Conservation (phyloP, 2,888 invertebrate genomes). For the Copidosoma aretas region DNA sequence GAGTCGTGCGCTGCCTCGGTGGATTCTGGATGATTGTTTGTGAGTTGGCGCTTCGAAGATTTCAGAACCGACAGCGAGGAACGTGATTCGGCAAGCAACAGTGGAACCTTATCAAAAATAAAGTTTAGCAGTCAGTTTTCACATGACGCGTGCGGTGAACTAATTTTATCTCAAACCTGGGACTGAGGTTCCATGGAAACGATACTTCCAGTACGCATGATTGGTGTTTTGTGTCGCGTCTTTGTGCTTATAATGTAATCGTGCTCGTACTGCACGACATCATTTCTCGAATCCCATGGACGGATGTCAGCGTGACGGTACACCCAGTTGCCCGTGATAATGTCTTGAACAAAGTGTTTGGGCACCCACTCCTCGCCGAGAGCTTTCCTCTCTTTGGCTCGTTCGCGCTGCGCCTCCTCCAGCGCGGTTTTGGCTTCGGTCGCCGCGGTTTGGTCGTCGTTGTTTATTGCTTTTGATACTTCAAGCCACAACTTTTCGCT, state of each 20-base stretch:
- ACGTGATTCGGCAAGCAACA: slow-evolving; percentile 65
- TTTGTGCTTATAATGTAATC: slow-evolving; percentile 81
- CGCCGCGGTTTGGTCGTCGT: slow-evolving; percentile 83
- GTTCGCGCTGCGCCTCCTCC: slow-evolving; percentile 84
- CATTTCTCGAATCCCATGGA: slow-evolving; percentile 89
- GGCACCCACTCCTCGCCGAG: slow-evolving; percentile 76
- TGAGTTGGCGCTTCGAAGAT: slow-evolving; percentile 64
- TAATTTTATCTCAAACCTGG: slow-evolving; percentile 55
- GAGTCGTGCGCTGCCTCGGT: slow-evolving; percentile 63
- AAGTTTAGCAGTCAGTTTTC: not conserved
- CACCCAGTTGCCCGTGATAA: slow-evolving; percentile 70
- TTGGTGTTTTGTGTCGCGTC: slow-evolving; percentile 77
- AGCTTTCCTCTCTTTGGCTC: slow-evolving; percentile 74
- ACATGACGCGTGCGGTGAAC: not conserved
- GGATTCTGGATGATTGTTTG: slow-evolving; percentile 63
- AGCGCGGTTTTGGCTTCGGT: slow-evolving; percentile 90
- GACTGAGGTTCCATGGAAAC: slow-evolving; percentile 70
- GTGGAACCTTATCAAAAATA: slow-evolving; percentile 54
- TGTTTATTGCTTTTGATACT: slow-evolving; percentile 83
- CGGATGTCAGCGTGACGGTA: slow-evolving; percentile 81
- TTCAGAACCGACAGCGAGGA: slow-evolving; percentile 65
- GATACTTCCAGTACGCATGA: slow-evolving; percentile 75
- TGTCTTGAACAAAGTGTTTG: slow-evolving; percentile 73
- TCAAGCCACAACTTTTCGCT: slow-evolving; percentile 87
- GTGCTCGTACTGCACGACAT: slow-evolving; percentile 85